Evolutionary conservation across 2,113 vertebrate species (phyloP).

Genomic region (Phrynosoma blainvillii): DNA sequence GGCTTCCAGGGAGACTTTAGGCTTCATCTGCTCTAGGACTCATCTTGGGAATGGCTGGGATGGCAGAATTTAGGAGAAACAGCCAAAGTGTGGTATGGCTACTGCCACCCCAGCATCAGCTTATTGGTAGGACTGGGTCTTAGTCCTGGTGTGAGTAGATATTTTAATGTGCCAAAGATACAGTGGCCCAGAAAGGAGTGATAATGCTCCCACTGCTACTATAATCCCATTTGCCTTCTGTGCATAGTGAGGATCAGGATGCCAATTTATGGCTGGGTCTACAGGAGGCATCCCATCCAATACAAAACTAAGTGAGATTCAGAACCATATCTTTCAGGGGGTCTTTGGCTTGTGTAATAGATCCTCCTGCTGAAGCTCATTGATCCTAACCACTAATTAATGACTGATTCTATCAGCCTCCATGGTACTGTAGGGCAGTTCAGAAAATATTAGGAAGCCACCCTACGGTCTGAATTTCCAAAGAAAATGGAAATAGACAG

Average conservation of each 20-base stretch:
- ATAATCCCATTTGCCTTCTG: not conserved
- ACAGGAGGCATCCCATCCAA: not conserved
- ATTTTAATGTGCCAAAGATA: not conserved
- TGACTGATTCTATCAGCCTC: rapidly evolving
- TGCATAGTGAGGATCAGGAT: no score
- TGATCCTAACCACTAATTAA: not conserved
- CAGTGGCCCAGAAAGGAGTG: no score
- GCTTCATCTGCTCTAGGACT: no score
- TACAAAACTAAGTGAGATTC: not conserved
- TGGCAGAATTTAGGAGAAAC: no score
- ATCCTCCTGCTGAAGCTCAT: not conserved
- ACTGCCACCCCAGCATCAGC: no score
- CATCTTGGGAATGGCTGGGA: no score
- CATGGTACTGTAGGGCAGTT: slow-evolving; percentile 19
- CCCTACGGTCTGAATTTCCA: not conserved
- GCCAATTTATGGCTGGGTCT: not conserved
- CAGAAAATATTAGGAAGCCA: slow-evolving; percentile 20
- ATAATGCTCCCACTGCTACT: no score
- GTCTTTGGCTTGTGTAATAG: not conserved
- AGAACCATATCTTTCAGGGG: not conserved
- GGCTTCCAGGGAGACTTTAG: no score
- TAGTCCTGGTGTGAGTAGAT: no score
- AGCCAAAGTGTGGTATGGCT: no score
- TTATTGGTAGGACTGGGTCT: no score
- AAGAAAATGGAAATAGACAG: not conserved